Evolutionary conservation across 1,140 invertebrate genomes (phyloP).

Genomic region (Drosophila pruinosa): DNA sequence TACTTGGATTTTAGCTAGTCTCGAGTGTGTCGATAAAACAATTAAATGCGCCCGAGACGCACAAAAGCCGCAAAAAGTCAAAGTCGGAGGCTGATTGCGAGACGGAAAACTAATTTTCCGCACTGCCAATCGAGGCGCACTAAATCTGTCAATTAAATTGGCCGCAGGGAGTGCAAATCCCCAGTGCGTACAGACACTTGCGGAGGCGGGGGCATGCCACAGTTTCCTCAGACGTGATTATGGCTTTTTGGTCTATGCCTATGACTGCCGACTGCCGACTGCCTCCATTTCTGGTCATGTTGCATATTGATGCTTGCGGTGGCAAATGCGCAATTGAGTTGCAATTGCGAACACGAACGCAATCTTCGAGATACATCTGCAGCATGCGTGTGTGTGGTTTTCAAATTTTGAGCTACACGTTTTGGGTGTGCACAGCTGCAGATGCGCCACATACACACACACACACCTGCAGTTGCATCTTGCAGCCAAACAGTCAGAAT

Average conservation of each 20-base stretch:
- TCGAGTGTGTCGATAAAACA: conserved; percentile 75
- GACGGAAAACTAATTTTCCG: conserved; percentile 81
- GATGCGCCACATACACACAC: conserved; percentile 22
- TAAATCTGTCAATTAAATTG: conserved; percentile 82
- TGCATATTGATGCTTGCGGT: conserved; percentile 77
- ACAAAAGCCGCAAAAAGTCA: conserved; percentile 63
- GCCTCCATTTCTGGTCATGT: conserved; percentile 12
- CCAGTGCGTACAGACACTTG: conserved; percentile 27
- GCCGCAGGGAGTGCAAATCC: conserved; percentile 65
- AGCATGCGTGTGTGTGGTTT: conserved; percentile 49
- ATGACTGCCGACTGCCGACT: conserved; percentile 36
- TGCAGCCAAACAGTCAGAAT: conserved; percentile 49
- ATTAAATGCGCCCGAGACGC: conserved; percentile 63
- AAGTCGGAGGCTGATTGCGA: conserved; percentile 57
- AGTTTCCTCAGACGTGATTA: conserved; percentile 68
- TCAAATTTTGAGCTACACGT: conserved; percentile 79
- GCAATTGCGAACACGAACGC: conserved; percentile 75
- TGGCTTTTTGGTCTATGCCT: conserved; percentile 52
- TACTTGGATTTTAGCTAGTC: conserved; percentile 17
- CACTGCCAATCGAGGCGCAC: conserved; percentile 76
- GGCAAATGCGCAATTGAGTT: conserved; percentile 80
- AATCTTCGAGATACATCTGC: conserved; percentile 63
- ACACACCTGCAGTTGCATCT: conserved; percentile 44
- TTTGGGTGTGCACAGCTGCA: conserved; percentile 68
- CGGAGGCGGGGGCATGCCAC: conserved; percentile 10